phyloP scores from a whole-genome alignment of 1,140 invertebrate species.

The Zelostemma sp. region DNA sequence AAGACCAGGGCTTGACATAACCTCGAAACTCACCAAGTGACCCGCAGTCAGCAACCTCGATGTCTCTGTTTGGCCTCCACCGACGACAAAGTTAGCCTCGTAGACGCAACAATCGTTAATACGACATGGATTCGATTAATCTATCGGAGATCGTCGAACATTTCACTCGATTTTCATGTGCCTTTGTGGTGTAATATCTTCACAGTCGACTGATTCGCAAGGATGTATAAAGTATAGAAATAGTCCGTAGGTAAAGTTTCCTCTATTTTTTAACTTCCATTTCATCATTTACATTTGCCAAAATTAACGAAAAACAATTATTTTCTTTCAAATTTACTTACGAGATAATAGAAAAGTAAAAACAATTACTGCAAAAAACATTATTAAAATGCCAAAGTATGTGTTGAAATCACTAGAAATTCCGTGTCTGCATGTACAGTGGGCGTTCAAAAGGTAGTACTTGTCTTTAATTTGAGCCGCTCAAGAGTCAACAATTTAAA shows the following conservation, averaged over 20 bases:
- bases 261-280: too few species aligned
- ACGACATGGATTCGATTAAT: slow-evolving; percentile 20
- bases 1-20: slow-evolving; percentile 26
- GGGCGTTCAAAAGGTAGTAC: too few species aligned
- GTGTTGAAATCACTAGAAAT: too few species aligned
- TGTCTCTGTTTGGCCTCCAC: not conserved
- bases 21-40: slow-evolving; percentile 31
- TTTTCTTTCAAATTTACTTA: too few species aligned
- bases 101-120: not conserved
- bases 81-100: not conserved
- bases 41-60: not conserved
- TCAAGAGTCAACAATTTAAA: too few species aligned
- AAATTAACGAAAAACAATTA: too few species aligned
- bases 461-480: too few species aligned
- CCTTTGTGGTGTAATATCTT: slow-evolving; percentile 25
- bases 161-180: slow-evolving; percentile 22
- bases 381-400: too few species aligned
- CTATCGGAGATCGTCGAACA: slow-evolving; percentile 4
- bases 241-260: not conserved
- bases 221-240: not conserved
- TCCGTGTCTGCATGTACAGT: too few species aligned
- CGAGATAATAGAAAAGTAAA: too few species aligned
- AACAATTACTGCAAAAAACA: too few species aligned
- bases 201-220: slow-evolving; percentile 7
- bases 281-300: too few species aligned